A percentile compares a stretch with the other conserved stretches of the same genome.
These are phyloP conservation scores for Drusus annulatus DNA, from an alignment of 1,140 invertebrate genomes.

Conservation along the genomic window DNA sequence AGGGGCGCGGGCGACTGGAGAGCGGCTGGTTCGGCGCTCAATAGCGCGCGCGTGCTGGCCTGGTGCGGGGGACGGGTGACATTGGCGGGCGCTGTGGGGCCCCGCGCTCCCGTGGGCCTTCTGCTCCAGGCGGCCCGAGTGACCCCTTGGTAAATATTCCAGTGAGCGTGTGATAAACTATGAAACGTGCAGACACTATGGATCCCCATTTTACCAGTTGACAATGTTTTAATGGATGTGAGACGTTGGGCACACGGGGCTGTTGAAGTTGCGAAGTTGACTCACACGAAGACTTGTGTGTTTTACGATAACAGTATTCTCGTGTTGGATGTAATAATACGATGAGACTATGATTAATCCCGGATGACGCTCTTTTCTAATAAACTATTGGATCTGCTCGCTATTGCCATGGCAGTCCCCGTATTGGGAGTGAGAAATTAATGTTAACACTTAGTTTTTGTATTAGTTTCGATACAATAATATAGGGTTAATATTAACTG, in stretches of 20 bases:
- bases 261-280: not conserved
- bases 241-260: not conserved
- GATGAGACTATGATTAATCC: conserved; percentile 6
- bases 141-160: conserved; percentile 20
- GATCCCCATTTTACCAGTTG: conserved; percentile 11
- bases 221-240: not conserved
- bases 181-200: not conserved
- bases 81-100: conserved; percentile 53
- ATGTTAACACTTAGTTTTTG: conserved; percentile 36
- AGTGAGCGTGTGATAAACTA: conserved; percentile 4
- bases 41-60: conserved; percentile 39
- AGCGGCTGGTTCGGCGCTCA: conserved; percentile 13
- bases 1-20: conserved; percentile 21
- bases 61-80: conserved; percentile 54
- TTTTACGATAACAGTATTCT: conserved; percentile 19
- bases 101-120: conserved; percentile 26
- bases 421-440: conserved; percentile 11
- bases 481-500: conserved; percentile 26
- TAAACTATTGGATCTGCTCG: conserved; percentile 11
- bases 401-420: conserved; percentile 11
- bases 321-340: not conserved
- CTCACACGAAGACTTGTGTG: not conserved
- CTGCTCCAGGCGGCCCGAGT: conserved; percentile 16
- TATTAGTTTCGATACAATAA: conserved; percentile 34
- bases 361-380: not conserved